Evolutionary conservation across 2,888 invertebrate species (phyloP), one percentile per base, ranked within the genome.

Genomic region (Ochlodes sylvanus): DNA sequence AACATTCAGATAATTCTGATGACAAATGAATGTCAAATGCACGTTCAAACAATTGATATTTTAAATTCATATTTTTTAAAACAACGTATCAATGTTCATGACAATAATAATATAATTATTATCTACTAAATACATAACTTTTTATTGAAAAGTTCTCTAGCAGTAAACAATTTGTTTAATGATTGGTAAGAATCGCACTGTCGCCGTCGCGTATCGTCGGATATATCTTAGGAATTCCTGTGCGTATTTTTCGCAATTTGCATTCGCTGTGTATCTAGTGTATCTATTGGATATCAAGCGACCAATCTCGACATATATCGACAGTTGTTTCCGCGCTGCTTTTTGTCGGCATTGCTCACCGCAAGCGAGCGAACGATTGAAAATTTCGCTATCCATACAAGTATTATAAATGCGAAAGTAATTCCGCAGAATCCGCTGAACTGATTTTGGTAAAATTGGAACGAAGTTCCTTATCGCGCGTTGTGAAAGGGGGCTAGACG

Each of bases 211-310:
- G 71, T 78, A 76, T 79, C 78, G 63, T 69, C 61, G 42, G 70
- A 60, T 55, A 72, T 74, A 82, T 81, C 79, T 80, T 63, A 70
- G 63, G 76, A 69, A 66, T 66, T 52, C 42, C 64, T 42, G 54
- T 32, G 77, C 72, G 77, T 81, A 78, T 82, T 84, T 84, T 83
- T 83, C 80, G 79, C 76, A 80, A 86, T 86, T 85, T 85, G 79
- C 84, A 82, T 86, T 78, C 73, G 72, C 71, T 77, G 47, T 27
- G 58, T 65, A 58, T 65, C 65, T 65, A 52, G 58, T 52, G 41
- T 65, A 67, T 67, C 66, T 61, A 54, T 66, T 42, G 12, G 60
- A 44, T 54, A 67, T 67, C 66, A 27, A 17, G 66, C 52, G 52
- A 60, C 52, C 58, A 60, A 64, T 72, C 71, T 72, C 15, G 47